Evolutionary conservation across 2,797 vertebrate genomes (phyloP), one percentile per base, ranked within the genome.

Genomic region (Acridotheres tristis): DNA sequence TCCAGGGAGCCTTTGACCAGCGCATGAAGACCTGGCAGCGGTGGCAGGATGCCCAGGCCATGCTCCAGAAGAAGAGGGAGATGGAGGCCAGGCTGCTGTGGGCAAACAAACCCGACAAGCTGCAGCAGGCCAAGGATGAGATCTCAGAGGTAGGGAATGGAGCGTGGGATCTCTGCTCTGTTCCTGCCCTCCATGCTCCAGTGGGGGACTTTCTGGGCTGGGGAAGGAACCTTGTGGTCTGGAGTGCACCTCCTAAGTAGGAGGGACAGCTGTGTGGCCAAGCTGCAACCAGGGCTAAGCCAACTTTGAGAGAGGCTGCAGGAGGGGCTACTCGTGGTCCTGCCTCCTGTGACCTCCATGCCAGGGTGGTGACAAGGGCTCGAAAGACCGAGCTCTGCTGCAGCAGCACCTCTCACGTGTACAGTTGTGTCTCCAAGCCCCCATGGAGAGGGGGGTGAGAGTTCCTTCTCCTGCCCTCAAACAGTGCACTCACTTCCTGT

Each of bases 91-190:
- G 99, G 85, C 98, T 99, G 67, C 98, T 99, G 21, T 99, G 99
- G 99, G 99, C 99, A 97, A 99, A 99, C 98, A 99, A 99, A 92
- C 99, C 99, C 0, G 99, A 99, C 96, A 99, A 99, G 93, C 98
- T 99, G 79, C 99, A 99, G 96, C 98, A 99, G 97, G 99, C 99
- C 95, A 99, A 99, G 91, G 99, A 99, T 9, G 99, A 99, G 97
- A 99, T 99, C 40, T 78, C 97, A 0, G 99, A 99, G 99, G 99
- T 99, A 61, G 94, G 95, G 40, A 30, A 4, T 0, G 10, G 81
- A 66, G 10, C 0, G 0, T 45, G 4, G 2, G 23, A 6, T 38
- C 66, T 89, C 40, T 75, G 74, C 50, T 69, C 10, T 5, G 38
- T 54, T 87, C 17, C 69, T 80, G 43, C 45, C 15, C 54, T 59